Conservation (phyloP, 2,888 invertebrate species). For the Ophion obscuratus region DNA sequence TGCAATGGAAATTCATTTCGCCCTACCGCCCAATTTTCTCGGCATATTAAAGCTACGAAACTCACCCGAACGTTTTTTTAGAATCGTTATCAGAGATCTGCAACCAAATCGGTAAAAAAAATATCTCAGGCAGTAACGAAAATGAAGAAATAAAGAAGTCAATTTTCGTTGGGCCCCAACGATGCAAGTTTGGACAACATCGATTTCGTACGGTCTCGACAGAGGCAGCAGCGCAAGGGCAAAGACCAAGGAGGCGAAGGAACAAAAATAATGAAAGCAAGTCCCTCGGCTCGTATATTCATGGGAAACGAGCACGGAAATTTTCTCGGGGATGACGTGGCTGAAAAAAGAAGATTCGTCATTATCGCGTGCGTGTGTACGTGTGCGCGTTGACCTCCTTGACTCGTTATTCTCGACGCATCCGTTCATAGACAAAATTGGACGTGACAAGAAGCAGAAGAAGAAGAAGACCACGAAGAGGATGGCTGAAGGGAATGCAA, state of each 20-base stretch:
- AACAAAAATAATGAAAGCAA: not conserved
- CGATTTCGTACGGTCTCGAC: too few species aligned
- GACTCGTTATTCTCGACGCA: conserved; percentile 58
- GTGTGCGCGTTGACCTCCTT: conserved; percentile 56
- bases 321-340: conserved; percentile 42
- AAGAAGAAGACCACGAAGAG: conserved; percentile 20
- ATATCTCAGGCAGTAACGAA: too few species aligned
- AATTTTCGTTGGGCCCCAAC: too few species aligned
- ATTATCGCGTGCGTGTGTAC: conserved; percentile 58
- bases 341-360: conserved; percentile 32
- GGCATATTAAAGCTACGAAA: too few species aligned
- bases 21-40: too few species aligned
- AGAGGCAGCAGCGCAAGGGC: not conserved
- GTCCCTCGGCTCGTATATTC: too few species aligned
- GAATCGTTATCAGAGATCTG: too few species aligned
- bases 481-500: conserved; percentile 42
- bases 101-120: too few species aligned
- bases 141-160: too few species aligned
- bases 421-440: conserved; percentile 67
- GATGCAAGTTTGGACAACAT: too few species aligned
- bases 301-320: conserved; percentile 21
- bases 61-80: too few species aligned
- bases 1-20: too few species aligned
- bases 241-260: conserved; percentile 15
- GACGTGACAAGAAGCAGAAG: conserved; percentile 54